Conservation (phyloP, 2,888 invertebrate species). For the Chrysotoxum bicinctum region DNA sequence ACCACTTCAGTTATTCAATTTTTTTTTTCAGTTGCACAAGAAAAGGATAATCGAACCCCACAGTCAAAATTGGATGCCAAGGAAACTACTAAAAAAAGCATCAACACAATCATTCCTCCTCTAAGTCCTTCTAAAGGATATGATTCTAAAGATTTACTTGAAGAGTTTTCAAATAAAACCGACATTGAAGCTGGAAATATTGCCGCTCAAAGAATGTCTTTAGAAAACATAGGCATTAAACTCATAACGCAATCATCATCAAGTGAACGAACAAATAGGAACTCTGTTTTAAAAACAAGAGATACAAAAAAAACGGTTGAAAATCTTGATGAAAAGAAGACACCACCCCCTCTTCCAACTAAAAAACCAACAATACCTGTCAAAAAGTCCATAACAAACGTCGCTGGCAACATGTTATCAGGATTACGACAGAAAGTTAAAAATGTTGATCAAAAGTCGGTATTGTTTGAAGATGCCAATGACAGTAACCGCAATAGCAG, state of each 20-base stretch:
- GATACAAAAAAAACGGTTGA: conserved; percentile 80
- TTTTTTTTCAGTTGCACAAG: conserved; percentile 42
- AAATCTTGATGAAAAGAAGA: conserved; percentile 80
- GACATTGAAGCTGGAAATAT: conserved; percentile 81
- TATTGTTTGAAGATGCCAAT: conserved; percentile 79
- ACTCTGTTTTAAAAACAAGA: conserved; percentile 73
- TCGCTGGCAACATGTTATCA: conserved; percentile 84
- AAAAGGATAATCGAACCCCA: conserved; percentile 14
- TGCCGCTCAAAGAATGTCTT: conserved; percentile 83
- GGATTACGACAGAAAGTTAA: conserved; percentile 85
- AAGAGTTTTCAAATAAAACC: conserved; percentile 81
- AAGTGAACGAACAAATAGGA: conserved; percentile 57
- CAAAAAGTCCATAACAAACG: conserved; percentile 85
- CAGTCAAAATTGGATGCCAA: conserved; percentile 4
- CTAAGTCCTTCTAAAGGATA: conserved; percentile 80
- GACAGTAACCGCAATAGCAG: conserved; percentile 83
- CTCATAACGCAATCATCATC: conserved; percentile 60
- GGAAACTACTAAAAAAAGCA: conserved; percentile 33
- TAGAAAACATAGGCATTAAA: conserved; percentile 81
- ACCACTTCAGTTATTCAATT: background rate
- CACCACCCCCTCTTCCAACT: conserved; percentile 83
- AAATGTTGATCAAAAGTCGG: conserved; percentile 83
- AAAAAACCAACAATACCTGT: conserved; percentile 86
- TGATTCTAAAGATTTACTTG: conserved; percentile 78
- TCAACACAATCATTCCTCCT: conserved; percentile 46